Evolutionary conservation across 1,140 invertebrate genomes (phyloP).

Genomic region (Listronotus oregonensis): DNA sequence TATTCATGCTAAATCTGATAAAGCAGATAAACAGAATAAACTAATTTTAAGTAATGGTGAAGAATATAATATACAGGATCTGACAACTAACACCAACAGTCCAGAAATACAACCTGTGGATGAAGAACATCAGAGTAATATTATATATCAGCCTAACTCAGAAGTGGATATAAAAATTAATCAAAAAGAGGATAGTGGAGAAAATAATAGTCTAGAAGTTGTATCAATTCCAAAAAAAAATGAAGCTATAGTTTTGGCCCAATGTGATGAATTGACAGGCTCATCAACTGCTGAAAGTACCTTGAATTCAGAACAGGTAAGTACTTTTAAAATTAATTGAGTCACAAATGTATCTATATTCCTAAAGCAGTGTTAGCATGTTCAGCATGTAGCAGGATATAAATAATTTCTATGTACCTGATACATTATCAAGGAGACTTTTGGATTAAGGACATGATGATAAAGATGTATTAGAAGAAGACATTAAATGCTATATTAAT

Average conservation of each 20-base stretch:
- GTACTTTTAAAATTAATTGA: constrained; percentile 24
- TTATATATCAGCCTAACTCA: too few relatives aligned
- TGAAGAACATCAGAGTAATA: too few relatives aligned
- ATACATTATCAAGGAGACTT: too few relatives aligned
- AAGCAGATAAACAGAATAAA: constrained; percentile 1
- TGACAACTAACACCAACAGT: constrained; percentile 9
- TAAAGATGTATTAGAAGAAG: too few relatives aligned
- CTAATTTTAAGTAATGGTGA: constrained; percentile 24
- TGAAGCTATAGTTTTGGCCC: background rate
- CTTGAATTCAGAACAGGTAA: constrained; percentile 37
- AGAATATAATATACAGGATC: constrained; percentile 20
- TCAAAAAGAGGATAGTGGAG: constrained; percentile 12
- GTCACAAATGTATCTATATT: too few relatives aligned
- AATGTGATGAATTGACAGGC: background rate
- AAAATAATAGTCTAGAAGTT: constrained; percentile 13
- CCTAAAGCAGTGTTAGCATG: too few relatives aligned
- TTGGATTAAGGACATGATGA: too few relatives aligned
- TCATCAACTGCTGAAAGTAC: constrained; percentile 39
- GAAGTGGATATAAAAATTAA: too few relatives aligned
- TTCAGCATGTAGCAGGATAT: too few relatives aligned
- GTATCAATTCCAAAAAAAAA: constrained; percentile 14
- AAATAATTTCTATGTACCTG: too few relatives aligned
- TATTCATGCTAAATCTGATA: constrained; percentile 11
- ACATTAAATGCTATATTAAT: too few relatives aligned
- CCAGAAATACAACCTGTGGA: too few relatives aligned